Conservation (phyloP, 2,888 invertebrate genomes). For the Alloscopus bannaensis region DNA sequence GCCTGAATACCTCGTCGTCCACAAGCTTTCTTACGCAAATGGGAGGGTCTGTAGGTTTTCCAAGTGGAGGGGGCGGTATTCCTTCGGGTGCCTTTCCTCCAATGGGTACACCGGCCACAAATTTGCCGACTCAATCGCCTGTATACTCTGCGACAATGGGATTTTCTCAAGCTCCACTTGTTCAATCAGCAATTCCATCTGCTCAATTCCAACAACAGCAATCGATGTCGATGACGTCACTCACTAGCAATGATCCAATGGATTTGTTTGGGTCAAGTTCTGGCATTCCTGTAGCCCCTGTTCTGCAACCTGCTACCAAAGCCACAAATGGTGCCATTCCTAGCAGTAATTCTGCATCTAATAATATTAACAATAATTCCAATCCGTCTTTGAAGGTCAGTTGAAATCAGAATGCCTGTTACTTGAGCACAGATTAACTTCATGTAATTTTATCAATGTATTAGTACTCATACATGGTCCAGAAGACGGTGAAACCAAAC, state of each 20-base stretch:
- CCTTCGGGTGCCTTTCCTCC: conserved; percentile 56
- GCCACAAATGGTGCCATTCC: conserved; percentile 62
- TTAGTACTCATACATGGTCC: too few relatives aligned
- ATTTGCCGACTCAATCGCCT: conserved; percentile 57
- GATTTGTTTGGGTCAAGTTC: conserved; percentile 58
- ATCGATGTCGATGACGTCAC: conserved; percentile 47
- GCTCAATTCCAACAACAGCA: conserved; percentile 57
- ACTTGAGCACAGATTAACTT: too few relatives aligned
- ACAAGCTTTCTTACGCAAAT: conserved; percentile 53
- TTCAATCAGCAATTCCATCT: conserved; percentile 47
- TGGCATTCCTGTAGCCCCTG: conserved; percentile 49
- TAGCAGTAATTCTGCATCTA: conserved; percentile 64
- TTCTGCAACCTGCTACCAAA: conserved; percentile 63
- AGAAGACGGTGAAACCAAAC: too few relatives aligned
- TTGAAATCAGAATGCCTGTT: too few relatives aligned
- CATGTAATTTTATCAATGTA: too few relatives aligned
- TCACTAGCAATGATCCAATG: conserved; percentile 40
- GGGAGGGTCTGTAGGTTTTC: conserved; percentile 51
- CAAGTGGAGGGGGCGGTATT: conserved; percentile 3
- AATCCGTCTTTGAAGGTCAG: conserved; percentile 69
- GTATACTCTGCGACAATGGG: conserved; percentile 51
- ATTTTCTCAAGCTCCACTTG: conserved; percentile 48
- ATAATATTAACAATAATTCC: conserved; percentile 72
- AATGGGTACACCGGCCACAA: conserved; percentile 57
- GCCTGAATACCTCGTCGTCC: conserved; percentile 45